Evolutionary conservation across 2,888 invertebrate species (phyloP).

Genomic region (Macrophya alboannulata): DNA sequence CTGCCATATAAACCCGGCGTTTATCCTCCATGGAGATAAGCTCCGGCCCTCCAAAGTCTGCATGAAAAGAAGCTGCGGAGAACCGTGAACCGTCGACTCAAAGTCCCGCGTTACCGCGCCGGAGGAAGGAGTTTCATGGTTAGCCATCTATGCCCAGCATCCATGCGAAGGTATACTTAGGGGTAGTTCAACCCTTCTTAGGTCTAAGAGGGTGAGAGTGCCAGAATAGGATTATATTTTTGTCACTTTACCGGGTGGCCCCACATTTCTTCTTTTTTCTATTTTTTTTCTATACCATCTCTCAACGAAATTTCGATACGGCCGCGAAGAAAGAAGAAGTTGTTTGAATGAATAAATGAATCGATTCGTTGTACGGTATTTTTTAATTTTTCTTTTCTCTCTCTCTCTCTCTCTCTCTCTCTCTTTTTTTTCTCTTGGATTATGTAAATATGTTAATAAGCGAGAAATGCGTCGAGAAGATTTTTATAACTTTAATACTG

Average conservation of each 20-base stretch:
- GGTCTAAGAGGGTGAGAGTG: conserved; percentile 51
- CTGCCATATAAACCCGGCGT: conserved; percentile 37
- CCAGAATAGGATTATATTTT: conserved; percentile 57
- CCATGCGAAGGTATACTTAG: conserved; percentile 46
- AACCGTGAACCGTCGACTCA: conserved; percentile 14
- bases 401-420: too few relatives aligned
- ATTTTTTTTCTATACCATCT: neutral
- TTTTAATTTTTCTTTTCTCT: too few relatives aligned
- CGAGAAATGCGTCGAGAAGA: neutral
- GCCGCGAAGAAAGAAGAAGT: too few relatives aligned
- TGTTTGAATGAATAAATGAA: neutral
- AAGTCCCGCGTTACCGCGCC: conserved; percentile 10
- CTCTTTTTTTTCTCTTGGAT: neutral
- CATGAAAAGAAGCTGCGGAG: conserved; percentile 53
- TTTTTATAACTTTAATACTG: neutral
- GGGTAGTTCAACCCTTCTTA: conserved; percentile 57
- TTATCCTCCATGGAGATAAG: conserved; percentile 51
- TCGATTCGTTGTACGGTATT: neutral
- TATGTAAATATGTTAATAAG: neutral
- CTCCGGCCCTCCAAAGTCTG: conserved; percentile 29
- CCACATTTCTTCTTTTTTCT: neutral
- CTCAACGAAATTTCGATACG: neutral
- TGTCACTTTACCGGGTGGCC: conserved; percentile 21
- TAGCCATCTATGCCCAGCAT: conserved; percentile 36
- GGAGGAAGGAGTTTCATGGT: conserved; percentile 32